Evolutionary conservation across 2,113 vertebrate genomes (phyloP).

Genomic region (Hymenochirus boettgeri): DNA sequence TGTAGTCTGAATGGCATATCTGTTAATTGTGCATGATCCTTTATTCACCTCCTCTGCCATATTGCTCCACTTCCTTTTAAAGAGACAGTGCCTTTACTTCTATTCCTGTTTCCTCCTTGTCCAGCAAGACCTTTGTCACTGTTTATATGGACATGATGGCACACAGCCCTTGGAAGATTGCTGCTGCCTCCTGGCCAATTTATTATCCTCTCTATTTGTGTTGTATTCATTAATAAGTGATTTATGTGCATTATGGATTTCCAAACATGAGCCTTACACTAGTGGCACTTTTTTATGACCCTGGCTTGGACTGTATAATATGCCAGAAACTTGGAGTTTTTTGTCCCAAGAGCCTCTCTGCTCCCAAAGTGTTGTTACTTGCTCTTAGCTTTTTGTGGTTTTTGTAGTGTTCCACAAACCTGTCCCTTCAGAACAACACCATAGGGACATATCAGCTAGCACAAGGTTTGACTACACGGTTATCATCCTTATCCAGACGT

Average conservation of each 20-base stretch:
- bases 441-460: slow-evolving; percentile 97
- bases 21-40: no score
- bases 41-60: no score
- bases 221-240: slow-evolving; percentile 97
- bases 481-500: slow-evolving; percentile 88
- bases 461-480: slow-evolving; percentile 93
- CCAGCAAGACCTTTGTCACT: no score
- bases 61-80: no score
- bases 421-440: slow-evolving; percentile 92
- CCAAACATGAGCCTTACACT: slow-evolving; percentile 94
- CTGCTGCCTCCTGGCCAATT: slow-evolving; percentile 72
- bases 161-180: slow-evolving; percentile 55
- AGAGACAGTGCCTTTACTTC: no score
- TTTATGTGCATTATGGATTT: slow-evolving; percentile 89
- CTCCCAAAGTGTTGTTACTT: slow-evolving; percentile 72
- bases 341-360: slow-evolving; percentile 76
- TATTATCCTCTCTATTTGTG: slow-evolving; percentile 89
- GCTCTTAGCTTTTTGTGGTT: slow-evolving; percentile 96
- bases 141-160: slow-evolving; percentile 7
- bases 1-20: no score
- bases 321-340: slow-evolving; percentile 86
- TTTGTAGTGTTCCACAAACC: slow-evolving; percentile 94
- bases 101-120: no score
- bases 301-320: slow-evolving; percentile 82
- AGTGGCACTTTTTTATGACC: slow-evolving; percentile 87